phyloP scores from a whole-genome alignment of 1,140 invertebrate species.

The Drosophila saltans region DNA sequence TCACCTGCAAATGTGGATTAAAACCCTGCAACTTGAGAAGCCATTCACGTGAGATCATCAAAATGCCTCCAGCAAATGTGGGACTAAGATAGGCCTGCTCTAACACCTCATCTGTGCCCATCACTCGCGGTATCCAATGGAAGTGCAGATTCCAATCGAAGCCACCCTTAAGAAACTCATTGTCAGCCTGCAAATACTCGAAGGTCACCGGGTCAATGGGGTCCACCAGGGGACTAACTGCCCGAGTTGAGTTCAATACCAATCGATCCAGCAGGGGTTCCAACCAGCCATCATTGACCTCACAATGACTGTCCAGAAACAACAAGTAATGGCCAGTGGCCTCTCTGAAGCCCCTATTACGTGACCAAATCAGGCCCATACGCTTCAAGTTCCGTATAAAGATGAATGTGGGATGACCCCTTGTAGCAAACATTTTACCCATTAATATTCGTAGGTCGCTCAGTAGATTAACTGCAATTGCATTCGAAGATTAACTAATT shows the following conservation, averaged over 20 bases:
- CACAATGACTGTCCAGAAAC: conserved; percentile 93
- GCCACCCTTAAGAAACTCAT: conserved; percentile 91
- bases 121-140: conserved; percentile 92
- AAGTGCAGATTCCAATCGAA: conserved; percentile 98
- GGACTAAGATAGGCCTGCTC: conserved; percentile 85
- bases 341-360: conserved; percentile 87
- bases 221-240: conserved; percentile 86
- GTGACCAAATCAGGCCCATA: conserved; percentile 90
- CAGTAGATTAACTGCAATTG: conserved; percentile 34
- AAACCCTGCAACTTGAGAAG: conserved; percentile 93
- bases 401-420: conserved; percentile 13
- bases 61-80: conserved; percentile 91
- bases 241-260: conserved; percentile 62
- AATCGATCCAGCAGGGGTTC: conserved; percentile 86
- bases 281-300: conserved; percentile 88
- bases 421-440: conserved; percentile 84
- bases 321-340: conserved; percentile 89
- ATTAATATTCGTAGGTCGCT: conserved; percentile 84
- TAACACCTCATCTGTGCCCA: conserved; percentile 24
- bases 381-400: conserved; percentile 87
- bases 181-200: conserved; percentile 83
- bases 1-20: conserved; percentile 87
- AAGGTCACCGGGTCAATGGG: conserved; percentile 86
- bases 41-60: conserved; percentile 89
- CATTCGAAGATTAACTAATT: neutral